phyloP scores from a whole-genome alignment of 2,888 invertebrate species.

The Cataglyphis altisquamis region DNA sequence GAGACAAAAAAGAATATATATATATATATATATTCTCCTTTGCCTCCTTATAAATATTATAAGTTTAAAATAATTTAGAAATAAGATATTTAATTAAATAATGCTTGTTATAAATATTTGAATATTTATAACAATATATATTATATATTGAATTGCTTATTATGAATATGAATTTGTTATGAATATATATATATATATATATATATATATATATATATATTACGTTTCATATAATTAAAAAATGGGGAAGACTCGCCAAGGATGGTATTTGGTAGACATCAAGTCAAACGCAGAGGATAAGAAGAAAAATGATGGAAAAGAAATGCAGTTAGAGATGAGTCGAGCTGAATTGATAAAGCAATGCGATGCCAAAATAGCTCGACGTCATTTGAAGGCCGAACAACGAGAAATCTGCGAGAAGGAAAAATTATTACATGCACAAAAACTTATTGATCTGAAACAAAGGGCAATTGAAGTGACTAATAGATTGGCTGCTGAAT shows the following conservation, averaged over 20 bases:
- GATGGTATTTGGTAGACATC: neutral
- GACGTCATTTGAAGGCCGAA: conserved; percentile 56
- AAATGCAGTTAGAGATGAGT: conserved; percentile 18
- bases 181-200: no score
- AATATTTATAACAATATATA: no score
- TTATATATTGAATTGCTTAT: no score
- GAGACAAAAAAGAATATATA: no score
- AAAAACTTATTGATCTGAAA: conserved; percentile 33
- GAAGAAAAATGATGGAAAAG: conserved; percentile 35
- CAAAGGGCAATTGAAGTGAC: conserved; percentile 27
- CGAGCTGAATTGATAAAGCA: conserved; percentile 49
- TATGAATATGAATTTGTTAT: no score
- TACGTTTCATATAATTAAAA: neutral
- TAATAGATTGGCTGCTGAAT: conserved; percentile 51
- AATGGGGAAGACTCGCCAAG: conserved; percentile 3
- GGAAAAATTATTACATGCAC: conserved; percentile 14
- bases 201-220: no score
- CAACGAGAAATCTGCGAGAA: conserved; percentile 44
- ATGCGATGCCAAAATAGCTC: conserved; percentile 56
- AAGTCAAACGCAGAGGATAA: neutral
- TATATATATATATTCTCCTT: no score
- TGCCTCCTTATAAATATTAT: no score
- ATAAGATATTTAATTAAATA: neutral
- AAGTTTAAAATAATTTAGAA: neutral
- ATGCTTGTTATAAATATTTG: no score